Evolutionary conservation across 2,888 invertebrate genomes (phyloP), one percentile per base, ranked within the genome.

Genomic region (Ceraclea dissimilis): DNA sequence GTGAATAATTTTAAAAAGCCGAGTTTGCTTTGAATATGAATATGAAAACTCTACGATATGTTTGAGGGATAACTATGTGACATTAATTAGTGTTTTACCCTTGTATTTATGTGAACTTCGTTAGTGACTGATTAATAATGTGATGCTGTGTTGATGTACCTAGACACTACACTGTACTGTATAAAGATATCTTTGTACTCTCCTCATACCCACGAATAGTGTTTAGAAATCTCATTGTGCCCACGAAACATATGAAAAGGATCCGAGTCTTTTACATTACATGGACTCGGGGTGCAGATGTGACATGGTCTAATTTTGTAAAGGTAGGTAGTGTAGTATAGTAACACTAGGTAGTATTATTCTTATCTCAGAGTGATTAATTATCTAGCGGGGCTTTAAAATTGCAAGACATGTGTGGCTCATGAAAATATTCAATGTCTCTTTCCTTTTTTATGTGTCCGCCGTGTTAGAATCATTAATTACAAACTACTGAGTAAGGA

Each of bases 251-350:
- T 56, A 56, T 60, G 60, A 60, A 60, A 60, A 58, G 60, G 60
- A 60, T 58, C 56, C 49, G 33, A 48, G 57, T 57, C 39, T 39
- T 39, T n/a, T 39, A 39, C 39, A 39, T n/a, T 39, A 39, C 39
- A 39, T 13, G 39, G 39, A n/a, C n/a, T 16, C 5, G 54, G 54
- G 54, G 54, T 59, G 56, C 61, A 61, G 59, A 61, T 61, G 61
- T 57, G 61, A 59, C 59, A 53, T 55, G 61, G 59, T 61, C 61
- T 61, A 61, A 61, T 61, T 61, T 59, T 61, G 61, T 59, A 59
- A 59, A 58, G 60, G 60, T 54, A 58, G 55, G 57, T 51, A 57
- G 54, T 13, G 13, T 16, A 13, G 39, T 39, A 5, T 13, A 39
- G 2, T 4, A 4, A 4, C 10, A 26, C 4, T 26, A 26, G 26